phyloP scores from a whole-genome alignment of 2,113 vertebrate species.

The Nothocercus nigrocapillus region DNA sequence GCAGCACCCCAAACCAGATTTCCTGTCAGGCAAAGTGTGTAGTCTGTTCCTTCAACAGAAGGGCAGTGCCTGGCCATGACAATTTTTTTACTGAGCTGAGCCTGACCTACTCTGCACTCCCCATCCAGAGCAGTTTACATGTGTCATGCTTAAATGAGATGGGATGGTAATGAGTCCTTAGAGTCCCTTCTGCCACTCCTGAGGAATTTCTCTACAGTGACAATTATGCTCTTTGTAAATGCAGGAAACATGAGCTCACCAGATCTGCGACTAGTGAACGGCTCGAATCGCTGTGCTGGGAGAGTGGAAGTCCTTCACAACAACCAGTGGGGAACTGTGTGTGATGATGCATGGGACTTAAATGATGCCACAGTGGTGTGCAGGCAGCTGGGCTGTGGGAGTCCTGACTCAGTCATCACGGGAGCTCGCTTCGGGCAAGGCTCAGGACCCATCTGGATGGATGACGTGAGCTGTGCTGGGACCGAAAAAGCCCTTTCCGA shows the following conservation, averaged over 20 bases:
- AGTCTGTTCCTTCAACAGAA: background rate
- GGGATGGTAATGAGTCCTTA: background rate
- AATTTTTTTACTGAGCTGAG: background rate
- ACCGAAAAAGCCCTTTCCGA: background rate
- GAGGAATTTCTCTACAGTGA: background rate
- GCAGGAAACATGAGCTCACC: background rate
- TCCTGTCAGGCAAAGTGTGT: background rate
- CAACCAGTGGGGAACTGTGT: background rate
- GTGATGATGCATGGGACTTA: background rate
- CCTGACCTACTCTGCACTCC: background rate
- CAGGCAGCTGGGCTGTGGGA: background rate
- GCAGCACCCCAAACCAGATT: background rate
- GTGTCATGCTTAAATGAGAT: background rate
- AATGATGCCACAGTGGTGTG: background rate
- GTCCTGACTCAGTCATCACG: background rate
- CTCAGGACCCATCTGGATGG: background rate
- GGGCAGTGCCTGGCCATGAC: rapidly evolving
- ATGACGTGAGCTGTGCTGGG: background rate
- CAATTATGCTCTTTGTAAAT: background rate
- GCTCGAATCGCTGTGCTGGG: background rate
- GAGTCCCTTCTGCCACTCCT: rapidly evolving
- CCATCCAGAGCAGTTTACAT: background rate
- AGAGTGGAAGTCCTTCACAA: background rate
- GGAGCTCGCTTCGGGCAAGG: no score
- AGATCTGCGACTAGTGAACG: background rate